phyloP scores from a whole-genome alignment of 2,888 invertebrate genomes.

The Crossocerus cetratus region DNA sequence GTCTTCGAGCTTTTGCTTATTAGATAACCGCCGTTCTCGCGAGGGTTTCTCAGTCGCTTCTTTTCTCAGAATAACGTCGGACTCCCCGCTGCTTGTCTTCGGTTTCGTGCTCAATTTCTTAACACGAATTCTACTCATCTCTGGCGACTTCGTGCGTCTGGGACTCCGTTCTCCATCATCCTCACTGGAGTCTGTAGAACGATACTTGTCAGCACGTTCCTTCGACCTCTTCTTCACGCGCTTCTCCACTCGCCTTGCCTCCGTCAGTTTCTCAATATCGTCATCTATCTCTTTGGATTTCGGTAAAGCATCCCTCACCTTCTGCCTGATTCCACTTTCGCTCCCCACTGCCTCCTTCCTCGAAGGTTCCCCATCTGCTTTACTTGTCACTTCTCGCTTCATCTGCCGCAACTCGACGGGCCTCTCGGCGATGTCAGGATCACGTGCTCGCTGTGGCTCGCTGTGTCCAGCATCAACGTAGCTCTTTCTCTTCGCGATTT shows the following conservation, averaged over 20 bases:
- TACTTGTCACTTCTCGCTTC: slow-evolving; percentile 38
- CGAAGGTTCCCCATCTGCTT: slow-evolving; percentile 24
- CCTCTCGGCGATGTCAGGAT: slow-evolving; percentile 13
- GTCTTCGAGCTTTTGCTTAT: slow-evolving; percentile 37
- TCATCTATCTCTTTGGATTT: slow-evolving; percentile 29
- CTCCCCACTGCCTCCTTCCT: neutral
- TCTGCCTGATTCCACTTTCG: slow-evolving; percentile 2
- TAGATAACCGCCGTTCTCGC: slow-evolving; percentile 33
- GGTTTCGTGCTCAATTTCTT: slow-evolving; percentile 41
- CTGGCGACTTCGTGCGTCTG: slow-evolving; percentile 61
- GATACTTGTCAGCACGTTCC: slow-evolving; percentile 53
- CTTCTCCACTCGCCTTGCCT: slow-evolving; percentile 39
- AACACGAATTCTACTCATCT: slow-evolving; percentile 32
- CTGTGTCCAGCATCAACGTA: neutral
- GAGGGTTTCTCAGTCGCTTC: slow-evolving; percentile 23
- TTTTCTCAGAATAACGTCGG: slow-evolving; percentile 27
- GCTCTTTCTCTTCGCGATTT: slow-evolving; percentile 4
- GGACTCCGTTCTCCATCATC: slow-evolving; percentile 47
- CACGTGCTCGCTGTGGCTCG: slow-evolving; percentile 29
- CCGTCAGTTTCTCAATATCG: slow-evolving; percentile 14
- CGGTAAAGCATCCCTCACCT: slow-evolving; percentile 8
- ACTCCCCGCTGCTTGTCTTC: slow-evolving; percentile 29
- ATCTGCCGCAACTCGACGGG: slow-evolving; percentile 20
- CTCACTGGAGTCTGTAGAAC: slow-evolving; percentile 66
- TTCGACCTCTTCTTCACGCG: slow-evolving; percentile 53